Percentiles rank a stretch among this genome's conserved stretches.
Conservation (phyloP, 2,113 vertebrate species). For the Ophiodon elongatus region DNA sequence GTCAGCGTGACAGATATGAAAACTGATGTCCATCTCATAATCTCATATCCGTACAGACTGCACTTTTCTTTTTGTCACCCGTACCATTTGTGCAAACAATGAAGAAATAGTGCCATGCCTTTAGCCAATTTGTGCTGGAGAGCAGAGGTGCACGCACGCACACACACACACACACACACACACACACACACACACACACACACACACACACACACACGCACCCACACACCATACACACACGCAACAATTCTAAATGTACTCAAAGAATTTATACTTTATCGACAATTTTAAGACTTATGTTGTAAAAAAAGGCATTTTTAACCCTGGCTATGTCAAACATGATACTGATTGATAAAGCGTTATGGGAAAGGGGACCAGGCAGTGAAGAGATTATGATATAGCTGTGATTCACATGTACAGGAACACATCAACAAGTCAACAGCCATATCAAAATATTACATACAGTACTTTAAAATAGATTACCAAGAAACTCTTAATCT, state of each 20-base stretch:
- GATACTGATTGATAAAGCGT: constrained; percentile 13
- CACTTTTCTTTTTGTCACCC: constrained; percentile 3
- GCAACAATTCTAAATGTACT: constrained; percentile 41
- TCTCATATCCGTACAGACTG: constrained; percentile 8
- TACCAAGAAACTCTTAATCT: constrained; percentile 63
- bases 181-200: constrained; percentile 32
- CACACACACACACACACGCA: neutral
- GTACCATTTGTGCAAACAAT: constrained; percentile 1
- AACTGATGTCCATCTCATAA: constrained; percentile 13
- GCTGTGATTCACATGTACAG: constrained; percentile 71
- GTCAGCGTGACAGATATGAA: constrained; percentile 55
- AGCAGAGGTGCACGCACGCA: constrained; percentile 35
- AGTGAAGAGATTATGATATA: constrained; percentile 73
- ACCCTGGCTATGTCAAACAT: constrained; percentile 34
- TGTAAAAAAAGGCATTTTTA: constrained; percentile 38
- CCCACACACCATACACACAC: constrained; percentile 19
- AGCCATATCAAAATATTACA: constrained; percentile 75
- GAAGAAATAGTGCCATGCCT: constrained; percentile 20
- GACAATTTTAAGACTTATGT: constrained; percentile 46
- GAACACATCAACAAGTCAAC: constrained; percentile 74
- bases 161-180: constrained; percentile 19
- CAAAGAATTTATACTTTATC: constrained; percentile 27
- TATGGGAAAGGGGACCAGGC: constrained; percentile 51
- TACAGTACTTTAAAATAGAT: constrained; percentile 74
- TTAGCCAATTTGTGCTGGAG: constrained; percentile 39